Conservation (phyloP, 2,113 vertebrate genomes). For the Myrmecophaga tridactyla region DNA sequence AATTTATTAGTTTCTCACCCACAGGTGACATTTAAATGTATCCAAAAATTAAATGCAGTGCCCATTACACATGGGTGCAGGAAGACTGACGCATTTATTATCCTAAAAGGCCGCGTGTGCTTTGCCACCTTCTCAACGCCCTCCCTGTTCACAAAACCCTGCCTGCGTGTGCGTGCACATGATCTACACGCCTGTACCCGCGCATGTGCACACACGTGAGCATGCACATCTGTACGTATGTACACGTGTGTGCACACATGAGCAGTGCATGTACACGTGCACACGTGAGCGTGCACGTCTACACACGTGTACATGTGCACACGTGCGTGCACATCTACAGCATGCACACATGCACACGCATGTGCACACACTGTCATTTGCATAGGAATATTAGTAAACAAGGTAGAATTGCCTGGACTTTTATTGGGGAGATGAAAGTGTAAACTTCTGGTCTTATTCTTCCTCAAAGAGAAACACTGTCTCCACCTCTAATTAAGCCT, state of each 20-base stretch:
- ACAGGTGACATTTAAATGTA: background rate
- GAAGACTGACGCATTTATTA: no score
- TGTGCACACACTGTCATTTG: background rate
- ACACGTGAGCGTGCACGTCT: background rate
- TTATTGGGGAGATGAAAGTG: background rate
- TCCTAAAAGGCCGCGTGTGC: no score
- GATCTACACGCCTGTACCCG: background rate
- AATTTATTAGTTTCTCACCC: constrained; percentile 38
- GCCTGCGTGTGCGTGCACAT: background rate
- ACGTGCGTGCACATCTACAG: no score
- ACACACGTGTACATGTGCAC: no score
- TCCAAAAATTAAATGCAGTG: background rate
- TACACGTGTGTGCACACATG: no score
- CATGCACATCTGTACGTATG: background rate
- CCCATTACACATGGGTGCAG: no score
- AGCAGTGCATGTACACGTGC: background rate
- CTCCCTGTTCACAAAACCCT: no score
- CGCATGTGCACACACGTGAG: accelerated
- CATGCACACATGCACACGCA: no score
- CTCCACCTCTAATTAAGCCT: background rate
- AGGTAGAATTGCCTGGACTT: background rate
- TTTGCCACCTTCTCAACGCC: no score
- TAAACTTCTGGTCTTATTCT: background rate
- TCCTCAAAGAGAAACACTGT: background rate
- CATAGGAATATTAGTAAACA: background rate